Evolutionary conservation across 2,113 vertebrate genomes (phyloP), one percentile per base, ranked within the genome.

Genomic region (Mesitornis unicolor): DNA sequence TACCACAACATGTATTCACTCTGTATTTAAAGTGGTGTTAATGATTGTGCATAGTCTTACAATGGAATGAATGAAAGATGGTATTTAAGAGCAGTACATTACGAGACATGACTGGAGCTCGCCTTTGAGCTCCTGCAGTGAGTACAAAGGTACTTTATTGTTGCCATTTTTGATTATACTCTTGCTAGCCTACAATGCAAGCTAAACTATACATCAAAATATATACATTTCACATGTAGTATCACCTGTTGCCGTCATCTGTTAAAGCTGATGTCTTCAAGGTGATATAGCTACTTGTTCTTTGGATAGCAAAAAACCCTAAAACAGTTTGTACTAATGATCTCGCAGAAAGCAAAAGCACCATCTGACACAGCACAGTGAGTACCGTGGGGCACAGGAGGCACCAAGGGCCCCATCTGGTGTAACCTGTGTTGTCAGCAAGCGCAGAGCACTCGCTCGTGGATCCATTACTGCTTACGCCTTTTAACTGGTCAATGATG

Each of bases 331-430:
- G 60, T 47, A 86, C 9, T 19, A 74, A 50, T 17, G 18, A 93
- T 84, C 70, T 13, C 40, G 56, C 57, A 71, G 94, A 90, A 93
- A 85, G 94, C 84, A 95, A 87, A 96, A 95, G 69, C 63, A 92
- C 35, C 96, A 92, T 74, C 86, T 95, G 93, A 95, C 69, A 96
- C 29, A 81, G 96, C 48, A 76, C 85, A 67, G 80, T 19, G 9
- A 51, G 36, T 0, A 11, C 76, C 2, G 1, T 8, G 33, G 73
- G 87, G 77, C 69, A 82, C 42, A 7, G 45, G 54, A 74, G 82
- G 67, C 80, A 84, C 74, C 5, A 14, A 87, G 89, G 53, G 85
- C 68, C 80, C 96, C 95, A 95, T 95, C 92, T 98, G 98, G 77
- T 80, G 77, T 86, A 59, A 97, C 79, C 61, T 68, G 76, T 86